Conservation (phyloP, 2,797 vertebrate genomes). For the Pseudochirops cupreus region DNA sequence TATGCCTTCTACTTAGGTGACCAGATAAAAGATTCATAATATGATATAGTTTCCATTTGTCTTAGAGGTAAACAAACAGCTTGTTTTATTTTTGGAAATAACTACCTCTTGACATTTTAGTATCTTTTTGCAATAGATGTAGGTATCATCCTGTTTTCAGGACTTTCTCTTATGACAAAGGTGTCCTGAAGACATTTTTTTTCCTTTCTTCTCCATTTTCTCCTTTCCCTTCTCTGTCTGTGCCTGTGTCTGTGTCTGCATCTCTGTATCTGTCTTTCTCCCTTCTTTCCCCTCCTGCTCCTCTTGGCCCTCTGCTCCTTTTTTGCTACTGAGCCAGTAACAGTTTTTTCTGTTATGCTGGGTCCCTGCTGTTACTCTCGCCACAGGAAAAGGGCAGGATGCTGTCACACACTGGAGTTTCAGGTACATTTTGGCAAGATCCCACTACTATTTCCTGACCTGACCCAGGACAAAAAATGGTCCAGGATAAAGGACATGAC, state of each 20-base stretch:
- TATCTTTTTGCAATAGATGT: constrained; percentile 2
- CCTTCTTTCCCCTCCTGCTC: neutral
- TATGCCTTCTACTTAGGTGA: neutral
- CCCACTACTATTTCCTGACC: constrained; percentile 35
- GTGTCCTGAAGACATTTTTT: constrained; percentile 20
- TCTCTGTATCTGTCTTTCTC: neutral
- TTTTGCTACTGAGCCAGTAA: constrained; percentile 33
- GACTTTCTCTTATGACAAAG: constrained; percentile 27
- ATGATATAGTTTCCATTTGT: constrained; percentile 28
- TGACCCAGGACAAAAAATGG: constrained; percentile 45
- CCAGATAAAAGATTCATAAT: constrained; percentile 17
- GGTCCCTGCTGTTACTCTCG: neutral
- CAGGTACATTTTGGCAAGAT: constrained; percentile 28
- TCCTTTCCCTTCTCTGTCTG: constrained; percentile 11
- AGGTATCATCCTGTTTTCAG: constrained; percentile 13
- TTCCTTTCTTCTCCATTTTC: neutral
- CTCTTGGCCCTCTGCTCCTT: constrained; percentile 12
- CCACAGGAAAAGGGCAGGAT: constrained; percentile 14
- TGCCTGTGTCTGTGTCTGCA: neutral
- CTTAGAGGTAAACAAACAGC: neutral
- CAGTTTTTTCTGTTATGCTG: constrained; percentile 32
- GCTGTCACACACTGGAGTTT: constrained; percentile 31
- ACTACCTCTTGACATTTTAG: constrained; percentile 25
- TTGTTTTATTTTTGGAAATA: neutral
- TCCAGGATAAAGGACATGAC: neutral